Evolutionary conservation across 2,797 vertebrate species (phyloP).

Genomic region (Melanotaenia pygmaea): DNA sequence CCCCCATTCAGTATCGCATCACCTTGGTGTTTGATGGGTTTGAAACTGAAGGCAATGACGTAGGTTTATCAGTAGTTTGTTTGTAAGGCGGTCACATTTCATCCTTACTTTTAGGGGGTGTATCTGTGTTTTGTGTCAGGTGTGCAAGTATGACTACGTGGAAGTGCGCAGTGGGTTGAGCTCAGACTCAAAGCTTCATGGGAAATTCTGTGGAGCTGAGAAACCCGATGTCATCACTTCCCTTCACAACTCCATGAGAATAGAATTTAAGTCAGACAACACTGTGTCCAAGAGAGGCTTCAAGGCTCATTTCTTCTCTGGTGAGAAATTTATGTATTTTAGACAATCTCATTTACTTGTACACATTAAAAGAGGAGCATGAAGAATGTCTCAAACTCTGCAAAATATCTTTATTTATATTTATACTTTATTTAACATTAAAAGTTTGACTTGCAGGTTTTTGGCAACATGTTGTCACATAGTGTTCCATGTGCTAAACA

Average conservation of each 20-base stretch:
- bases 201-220: slow-evolving; percentile 94
- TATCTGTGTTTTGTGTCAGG: slow-evolving; percentile 77
- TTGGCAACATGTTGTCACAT: background rate
- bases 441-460: no score
- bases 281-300: slow-evolving; percentile 98
- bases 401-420: no score
- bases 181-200: slow-evolving; percentile 90
- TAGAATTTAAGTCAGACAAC: slow-evolving; percentile 98
- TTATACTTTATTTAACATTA: no score
- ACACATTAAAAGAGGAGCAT: no score
- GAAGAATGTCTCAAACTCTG: no score
- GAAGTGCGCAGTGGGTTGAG: slow-evolving; percentile 93
- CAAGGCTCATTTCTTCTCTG: slow-evolving; percentile 97
- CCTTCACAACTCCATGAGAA: slow-evolving; percentile 95
- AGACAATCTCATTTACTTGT: background rate
- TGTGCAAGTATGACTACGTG: slow-evolving; percentile 97
- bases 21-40: slow-evolving; percentile 95
- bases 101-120: slow-evolving; percentile 10
- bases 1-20: slow-evolving; percentile 95
- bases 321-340: slow-evolving; percentile 68
- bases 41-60: slow-evolving; percentile 95
- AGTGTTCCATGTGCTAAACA: background rate
- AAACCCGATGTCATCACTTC: slow-evolving; percentile 96
- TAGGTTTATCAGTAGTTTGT: slow-evolving; percentile 60
- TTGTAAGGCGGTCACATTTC: background rate